phyloP scores from a whole-genome alignment of 1,140 invertebrate genomes.

The Halesus radiatus region DNA sequence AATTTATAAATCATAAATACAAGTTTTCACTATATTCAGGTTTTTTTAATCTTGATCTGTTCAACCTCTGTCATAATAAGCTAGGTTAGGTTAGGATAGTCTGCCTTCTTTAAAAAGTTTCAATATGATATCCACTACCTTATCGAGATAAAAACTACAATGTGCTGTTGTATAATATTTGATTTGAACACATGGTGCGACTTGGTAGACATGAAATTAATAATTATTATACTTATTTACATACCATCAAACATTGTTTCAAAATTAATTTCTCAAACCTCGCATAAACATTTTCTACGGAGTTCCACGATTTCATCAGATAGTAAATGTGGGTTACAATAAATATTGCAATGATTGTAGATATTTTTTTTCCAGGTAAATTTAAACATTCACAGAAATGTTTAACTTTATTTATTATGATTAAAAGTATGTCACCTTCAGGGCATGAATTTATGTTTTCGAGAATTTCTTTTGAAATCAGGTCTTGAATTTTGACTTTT shows the following conservation, averaged over 20 bases:
- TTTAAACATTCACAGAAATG: slow-evolving; percentile 19
- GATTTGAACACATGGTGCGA: too few relatives aligned
- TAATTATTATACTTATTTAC: not conserved
- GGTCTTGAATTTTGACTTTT: not conserved
- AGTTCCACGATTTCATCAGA: slow-evolving; percentile 22
- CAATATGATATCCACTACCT: too few relatives aligned
- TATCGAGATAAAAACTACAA: too few relatives aligned
- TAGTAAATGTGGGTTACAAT: slow-evolving; percentile 33
- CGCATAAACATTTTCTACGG: slow-evolving; percentile 5
- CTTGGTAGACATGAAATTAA: too few relatives aligned
- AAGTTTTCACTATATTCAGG: too few relatives aligned
- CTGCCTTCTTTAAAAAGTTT: too few relatives aligned
- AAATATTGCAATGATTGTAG: slow-evolving; percentile 7
- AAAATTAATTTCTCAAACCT: slow-evolving; percentile 29
- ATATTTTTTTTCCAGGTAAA: slow-evolving; percentile 2
- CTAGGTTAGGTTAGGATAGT: too few relatives aligned
- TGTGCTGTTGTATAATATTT: too few relatives aligned
- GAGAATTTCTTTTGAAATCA: not conserved
- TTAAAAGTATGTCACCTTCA: not conserved
- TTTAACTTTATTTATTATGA: slow-evolving; percentile 20
- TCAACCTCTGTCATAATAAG: too few relatives aligned
- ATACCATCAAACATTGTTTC: slow-evolving; percentile 27
- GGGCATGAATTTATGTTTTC: not conserved
- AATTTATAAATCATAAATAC: not conserved
- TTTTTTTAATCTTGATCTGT: too few relatives aligned